Evolutionary conservation across 2,797 vertebrate genomes (phyloP), one percentile per base, ranked within the genome.

Genomic region (Cetoscarus ocellatus): DNA sequence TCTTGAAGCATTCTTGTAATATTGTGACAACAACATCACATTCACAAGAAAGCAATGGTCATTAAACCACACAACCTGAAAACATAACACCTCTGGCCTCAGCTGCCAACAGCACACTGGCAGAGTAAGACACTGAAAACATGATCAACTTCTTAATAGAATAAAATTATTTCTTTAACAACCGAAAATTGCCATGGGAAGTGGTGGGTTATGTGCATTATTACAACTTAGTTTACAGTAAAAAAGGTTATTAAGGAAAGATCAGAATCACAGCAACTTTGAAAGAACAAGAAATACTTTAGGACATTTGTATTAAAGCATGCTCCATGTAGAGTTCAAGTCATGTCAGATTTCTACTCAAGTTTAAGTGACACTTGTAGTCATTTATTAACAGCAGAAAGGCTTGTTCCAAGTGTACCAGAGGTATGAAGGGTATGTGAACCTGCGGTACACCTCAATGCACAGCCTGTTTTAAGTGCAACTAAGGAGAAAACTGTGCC

Each of bases 301-400:
- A 45, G 27, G 12, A 5, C 7, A 15, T n/a, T 8, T 45, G 14
- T n/a, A 13, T 14, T 13, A 3, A 6, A 45, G 44, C 44, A 45
- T n/a, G 7, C 9, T 1, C 38, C 9, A 39, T 7, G 38, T 45
- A 45, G 1, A 45, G 44, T 4, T 3, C 15, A 44, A 42, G 60
- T 13, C 34, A 56, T 35, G 38, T 57, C 39, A 61, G 49, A 51
- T 61, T 0, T 1, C 18, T 9, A 36, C 34, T 66, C 14, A 40
- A 6, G 35, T 55, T 27, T 3, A 70, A 62, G 61, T 60, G 15
- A 58, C 12, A 61, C 42, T 63, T 58, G 27, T 49, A 53, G 85
- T 86, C 17, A 82, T 63, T 80, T 34, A 88, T 85, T 86, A 27
- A 75, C 68, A 56, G 15, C 19, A 10, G 35, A 12, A 69, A 61